Evolutionary conservation across 2,113 vertebrate species (phyloP), one percentile per base, ranked within the genome.

Genomic region (Lota lota): DNA sequence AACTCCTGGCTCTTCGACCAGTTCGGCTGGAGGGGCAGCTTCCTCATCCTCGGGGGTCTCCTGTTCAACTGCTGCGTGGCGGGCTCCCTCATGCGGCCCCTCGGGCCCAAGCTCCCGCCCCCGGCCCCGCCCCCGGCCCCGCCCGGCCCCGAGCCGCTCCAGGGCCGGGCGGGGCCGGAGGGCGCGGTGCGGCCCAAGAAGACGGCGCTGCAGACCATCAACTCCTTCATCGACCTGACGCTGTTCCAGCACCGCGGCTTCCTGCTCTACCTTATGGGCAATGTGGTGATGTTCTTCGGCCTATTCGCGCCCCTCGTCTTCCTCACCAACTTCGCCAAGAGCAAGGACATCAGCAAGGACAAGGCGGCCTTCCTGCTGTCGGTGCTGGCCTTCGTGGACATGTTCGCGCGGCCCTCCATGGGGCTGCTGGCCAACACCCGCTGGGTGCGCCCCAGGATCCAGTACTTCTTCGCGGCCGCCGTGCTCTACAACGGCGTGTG

Each of bases 391-490:
- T 96, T 98, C 0, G 95, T 98, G 1, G 97, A 99, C 79, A 99
- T 99, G 97, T 86, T 99, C n/a, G 97, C 97, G 15, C 93, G 97
- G 21, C 97, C 97, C 18, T 96, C 96, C 10, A 99, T 99, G 97
- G 97, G 97, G 64, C 88, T 99, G 20, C 67, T 98, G 66, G 97
- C 97, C 53, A 99, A 99, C 86, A 98, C 95, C 18, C 94, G 88
- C 77, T 95, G 94, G 95, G 78, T 99, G 71, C 93, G 97, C 2
- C 97, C 97, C 15, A 87, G 93, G 33, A 16, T 99, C 4, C 97
- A 99, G 81, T 99, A 96, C 83, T 99, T 94, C 87, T 99, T 99
- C 0, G 95, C 96, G 0, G 89, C 91, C 1, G 90, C 97, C 0
- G 68, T 98, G 16, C 51, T 97, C 67, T 94, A 94, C 77, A 99